Evolutionary conservation across 2,797 vertebrate genomes (phyloP).

Genomic region (Stomatorhinus walkeri): DNA sequence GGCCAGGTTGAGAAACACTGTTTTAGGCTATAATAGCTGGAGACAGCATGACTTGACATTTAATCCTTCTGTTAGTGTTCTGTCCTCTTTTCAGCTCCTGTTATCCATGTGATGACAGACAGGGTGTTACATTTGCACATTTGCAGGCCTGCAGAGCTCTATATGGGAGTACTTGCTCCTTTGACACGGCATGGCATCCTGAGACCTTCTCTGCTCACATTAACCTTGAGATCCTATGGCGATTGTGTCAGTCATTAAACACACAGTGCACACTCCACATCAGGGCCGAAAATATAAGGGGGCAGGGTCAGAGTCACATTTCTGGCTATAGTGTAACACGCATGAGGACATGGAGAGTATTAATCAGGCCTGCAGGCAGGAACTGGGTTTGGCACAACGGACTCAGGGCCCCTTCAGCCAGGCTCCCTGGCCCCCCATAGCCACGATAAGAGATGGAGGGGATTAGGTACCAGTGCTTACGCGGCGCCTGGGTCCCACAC

Average conservation of each 20-base stretch:
- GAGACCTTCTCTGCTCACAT: neutral
- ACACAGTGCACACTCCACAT: neutral
- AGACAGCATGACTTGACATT: neutral
- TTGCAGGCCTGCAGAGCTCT: neutral
- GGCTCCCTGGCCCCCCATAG: neutral
- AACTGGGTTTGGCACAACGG: neutral
- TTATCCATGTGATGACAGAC: neutral
- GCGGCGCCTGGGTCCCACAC: neutral
- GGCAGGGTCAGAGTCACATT: neutral
- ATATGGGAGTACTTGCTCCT: neutral
- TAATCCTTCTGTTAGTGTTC: neutral
- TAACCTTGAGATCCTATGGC: conserved; percentile 4
- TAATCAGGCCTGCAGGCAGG: neutral
- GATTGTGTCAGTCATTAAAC: neutral
- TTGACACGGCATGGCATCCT: neutral
- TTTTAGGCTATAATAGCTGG: neutral
- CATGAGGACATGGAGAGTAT: neutral
- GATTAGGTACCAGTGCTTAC: neutral
- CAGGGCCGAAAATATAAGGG: neutral
- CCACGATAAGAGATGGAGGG: neutral
- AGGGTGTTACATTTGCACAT: neutral
- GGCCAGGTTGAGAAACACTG: neutral
- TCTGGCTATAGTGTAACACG: neutral
- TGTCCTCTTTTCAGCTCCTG: neutral
- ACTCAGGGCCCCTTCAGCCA: neutral